A percentile compares a stretch with the other conserved stretches of the same genome.
These are phyloP conservation scores for Troides helena DNA, from an alignment of 2,888 invertebrate genomes.

Conservation along the genomic window DNA sequence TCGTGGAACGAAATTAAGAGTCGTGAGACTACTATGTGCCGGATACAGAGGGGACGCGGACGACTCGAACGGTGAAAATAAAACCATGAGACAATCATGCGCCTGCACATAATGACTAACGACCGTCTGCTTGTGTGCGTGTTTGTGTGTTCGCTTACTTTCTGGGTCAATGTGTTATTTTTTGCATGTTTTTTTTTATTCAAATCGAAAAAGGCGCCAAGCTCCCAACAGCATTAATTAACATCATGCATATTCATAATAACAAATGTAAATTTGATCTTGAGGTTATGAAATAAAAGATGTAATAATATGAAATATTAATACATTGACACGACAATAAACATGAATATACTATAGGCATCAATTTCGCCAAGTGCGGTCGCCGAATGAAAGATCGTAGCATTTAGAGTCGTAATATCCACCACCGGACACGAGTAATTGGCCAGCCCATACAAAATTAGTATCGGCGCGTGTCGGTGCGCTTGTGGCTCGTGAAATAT, in stretches of 20 bases:
- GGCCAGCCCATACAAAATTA: conserved; percentile 20
- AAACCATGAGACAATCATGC: conserved; percentile 42
- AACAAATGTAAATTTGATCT: too few species aligned
- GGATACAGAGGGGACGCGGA: conserved; percentile 47
- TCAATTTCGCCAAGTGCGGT: neutral
- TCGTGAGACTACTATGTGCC: conserved; percentile 32
- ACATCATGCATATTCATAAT: conserved; percentile 3
- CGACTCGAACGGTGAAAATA: conserved; percentile 49
- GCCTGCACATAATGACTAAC: conserved; percentile 45
- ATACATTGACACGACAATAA: too few species aligned
- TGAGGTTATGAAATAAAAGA: too few species aligned
- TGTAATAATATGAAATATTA: too few species aligned
- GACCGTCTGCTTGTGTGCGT: conserved; percentile 37
- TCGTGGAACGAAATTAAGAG: conserved; percentile 14
- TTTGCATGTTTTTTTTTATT: conserved; percentile 5
- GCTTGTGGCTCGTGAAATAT: conserved; percentile 17
- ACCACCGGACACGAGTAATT: conserved; percentile 29
- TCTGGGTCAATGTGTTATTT: conserved; percentile 30
- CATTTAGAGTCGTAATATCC: conserved; percentile 18
- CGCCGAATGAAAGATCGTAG: conserved; percentile 10
- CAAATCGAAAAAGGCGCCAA: conserved; percentile 11
- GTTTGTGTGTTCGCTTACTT: conserved; percentile 18
- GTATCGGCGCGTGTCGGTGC: conserved; percentile 26
- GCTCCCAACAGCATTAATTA: conserved; percentile 17
- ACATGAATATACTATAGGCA: neutral